Conservation (phyloP, 1,140 invertebrate genomes). For the Oncopeltus fasciatus region DNA sequence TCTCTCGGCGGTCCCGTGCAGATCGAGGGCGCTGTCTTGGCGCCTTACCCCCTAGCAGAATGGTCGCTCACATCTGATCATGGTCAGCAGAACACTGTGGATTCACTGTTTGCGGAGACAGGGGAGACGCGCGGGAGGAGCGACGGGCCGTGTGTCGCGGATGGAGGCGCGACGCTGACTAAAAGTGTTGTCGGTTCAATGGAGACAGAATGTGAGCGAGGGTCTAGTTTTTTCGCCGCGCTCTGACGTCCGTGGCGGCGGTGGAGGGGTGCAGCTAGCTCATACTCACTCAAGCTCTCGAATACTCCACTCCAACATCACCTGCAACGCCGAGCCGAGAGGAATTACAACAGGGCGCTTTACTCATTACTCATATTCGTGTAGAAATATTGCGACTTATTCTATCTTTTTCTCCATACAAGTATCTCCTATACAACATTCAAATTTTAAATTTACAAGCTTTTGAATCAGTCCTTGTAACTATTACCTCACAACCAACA, state of each 20-base stretch:
- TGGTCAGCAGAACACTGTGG: too few species aligned
- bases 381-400: too few species aligned
- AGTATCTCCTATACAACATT: too few species aligned
- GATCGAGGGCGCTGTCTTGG: neutral
- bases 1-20: neutral
- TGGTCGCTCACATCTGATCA: too few species aligned
- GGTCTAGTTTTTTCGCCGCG: slow-evolving; percentile 6
- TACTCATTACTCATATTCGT: too few species aligned
- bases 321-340: neutral
- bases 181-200: neutral
- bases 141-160: neutral
- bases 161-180: neutral
- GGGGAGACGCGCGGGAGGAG: neutral
- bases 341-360: too few species aligned
- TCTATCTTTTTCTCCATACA: too few species aligned
- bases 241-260: neutral
- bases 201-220: neutral
- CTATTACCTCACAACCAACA: too few species aligned
- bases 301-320: neutral
- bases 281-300: neutral
- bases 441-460: too few species aligned
- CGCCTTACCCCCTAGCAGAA: neutral
- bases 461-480: too few species aligned
- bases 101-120: neutral
- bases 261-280: neutral